These are phyloP conservation scores for Neotoxoptera formosana DNA, from an alignment of 1,140 invertebrate genomes.

Conservation along the genomic window DNA sequence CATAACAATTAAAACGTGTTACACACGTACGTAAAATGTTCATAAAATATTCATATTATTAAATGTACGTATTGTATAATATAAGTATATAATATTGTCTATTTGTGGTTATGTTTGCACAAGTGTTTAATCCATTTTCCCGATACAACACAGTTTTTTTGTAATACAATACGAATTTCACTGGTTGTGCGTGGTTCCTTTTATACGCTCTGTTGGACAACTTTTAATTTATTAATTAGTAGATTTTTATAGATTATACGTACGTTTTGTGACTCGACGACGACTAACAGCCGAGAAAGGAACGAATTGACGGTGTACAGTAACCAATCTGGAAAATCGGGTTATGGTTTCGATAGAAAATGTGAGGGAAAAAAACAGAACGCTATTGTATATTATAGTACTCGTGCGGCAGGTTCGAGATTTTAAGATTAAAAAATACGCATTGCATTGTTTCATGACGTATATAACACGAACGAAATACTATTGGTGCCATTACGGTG, in stretches of 20 bases:
- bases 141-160: slow-evolving; percentile 41
- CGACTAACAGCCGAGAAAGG: no score
- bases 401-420: no score
- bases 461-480: background rate
- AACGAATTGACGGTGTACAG: background rate
- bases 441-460: background rate
- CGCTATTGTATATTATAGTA: background rate
- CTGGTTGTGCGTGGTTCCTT: slow-evolving; percentile 22
- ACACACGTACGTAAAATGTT: background rate
- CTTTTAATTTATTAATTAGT: slow-evolving; percentile 10
- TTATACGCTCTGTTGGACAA: background rate
- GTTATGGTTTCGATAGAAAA: background rate
- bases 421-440: background rate
- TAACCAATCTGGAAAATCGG: background rate
- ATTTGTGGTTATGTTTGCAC: slow-evolving; percentile 38
- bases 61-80: background rate
- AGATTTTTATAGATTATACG: background rate
- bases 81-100: slow-evolving; percentile 4
- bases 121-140: slow-evolving; percentile 48
- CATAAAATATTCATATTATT: slow-evolving; percentile 41
- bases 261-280: no score
- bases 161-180: slow-evolving; percentile 35
- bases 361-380: background rate
- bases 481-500: background rate
- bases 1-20: background rate